Evolutionary conservation across 2,888 invertebrate genomes (phyloP).

Genomic region (Octonoba sinensis): DNA sequence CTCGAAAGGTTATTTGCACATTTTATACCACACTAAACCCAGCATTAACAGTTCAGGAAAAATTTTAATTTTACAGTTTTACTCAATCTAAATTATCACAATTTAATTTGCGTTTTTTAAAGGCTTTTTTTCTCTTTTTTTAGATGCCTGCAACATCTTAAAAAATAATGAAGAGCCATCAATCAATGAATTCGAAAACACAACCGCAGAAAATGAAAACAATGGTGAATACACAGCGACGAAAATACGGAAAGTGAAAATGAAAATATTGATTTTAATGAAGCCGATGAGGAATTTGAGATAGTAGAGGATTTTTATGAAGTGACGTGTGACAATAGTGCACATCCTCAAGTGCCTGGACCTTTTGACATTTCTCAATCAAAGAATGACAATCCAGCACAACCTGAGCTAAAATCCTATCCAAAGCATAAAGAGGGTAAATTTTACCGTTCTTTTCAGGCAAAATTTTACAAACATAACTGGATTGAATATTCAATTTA

Average conservation of each 20-base stretch:
- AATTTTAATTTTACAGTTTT: too few species aligned
- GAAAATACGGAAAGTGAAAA: neutral
- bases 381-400: neutral
- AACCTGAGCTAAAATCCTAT: neutral
- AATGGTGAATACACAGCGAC: constrained; percentile 3
- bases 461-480: constrained; percentile 12
- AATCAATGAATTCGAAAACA: too few species aligned
- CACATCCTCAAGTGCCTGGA: neutral
- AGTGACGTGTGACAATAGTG: neutral
- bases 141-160: too few species aligned
- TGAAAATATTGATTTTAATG: too few species aligned
- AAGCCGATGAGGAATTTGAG: neutral
- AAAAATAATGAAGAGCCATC: neutral
- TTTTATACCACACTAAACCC: too few species aligned
- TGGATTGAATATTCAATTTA: constrained; percentile 1
- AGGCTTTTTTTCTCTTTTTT: too few species aligned
- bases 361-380: constrained; percentile 7
- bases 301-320: neutral
- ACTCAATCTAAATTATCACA: too few species aligned
- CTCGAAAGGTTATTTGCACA: too few species aligned
- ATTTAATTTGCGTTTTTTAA: too few species aligned
- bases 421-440: constrained; percentile 4
- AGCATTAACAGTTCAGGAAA: too few species aligned
- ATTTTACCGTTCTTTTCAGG: constrained; percentile 2
- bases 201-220: neutral